A percentile compares a stretch with the other conserved stretches of the same genome.
phyloP scores from a whole-genome alignment of 2,888 invertebrate genomes.

The Crocallis elinguaria region DNA sequence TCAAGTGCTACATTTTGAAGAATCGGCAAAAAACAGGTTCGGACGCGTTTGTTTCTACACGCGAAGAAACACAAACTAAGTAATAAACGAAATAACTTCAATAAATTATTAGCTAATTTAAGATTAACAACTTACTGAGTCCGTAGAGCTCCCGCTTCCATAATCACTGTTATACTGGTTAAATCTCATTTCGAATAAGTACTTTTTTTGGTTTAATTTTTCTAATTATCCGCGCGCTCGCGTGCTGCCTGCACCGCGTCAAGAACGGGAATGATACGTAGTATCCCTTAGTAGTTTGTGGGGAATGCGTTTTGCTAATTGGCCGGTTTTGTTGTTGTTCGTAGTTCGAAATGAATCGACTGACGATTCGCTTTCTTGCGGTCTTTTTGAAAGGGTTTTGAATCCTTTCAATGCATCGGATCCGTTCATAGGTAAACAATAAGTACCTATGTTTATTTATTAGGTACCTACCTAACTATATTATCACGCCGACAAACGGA shows the following conservation, averaged over 20 bases:
- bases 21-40: conserved; percentile 29
- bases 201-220: conserved; percentile 35
- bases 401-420: neutral
- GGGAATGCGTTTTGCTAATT: neutral
- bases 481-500: too few species aligned
- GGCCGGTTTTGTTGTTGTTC: neutral
- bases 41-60: conserved; percentile 9
- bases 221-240: conserved; percentile 30
- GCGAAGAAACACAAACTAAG: conserved; percentile 3
- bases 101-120: conserved; percentile 6
- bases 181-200: conserved; percentile 40
- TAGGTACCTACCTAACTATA: too few species aligned
- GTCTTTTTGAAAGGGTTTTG: neutral
- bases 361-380: too few species aligned
- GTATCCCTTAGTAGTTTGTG: conserved; percentile 24
- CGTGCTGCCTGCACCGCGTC: conserved; percentile 31
- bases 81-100: neutral
- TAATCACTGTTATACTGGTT: conserved; percentile 55
- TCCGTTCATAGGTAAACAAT: too few species aligned
- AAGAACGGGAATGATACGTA: conserved; percentile 37
- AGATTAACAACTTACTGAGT: conserved; percentile 60
- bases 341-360: too few species aligned
- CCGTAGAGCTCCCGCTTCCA: conserved; percentile 56
- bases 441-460: too few species aligned
- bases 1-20: conserved; percentile 2